Evolutionary conservation across 2,113 vertebrate species (phyloP), one percentile per base, ranked within the genome.

Genomic region (Vireo altiloquus): DNA sequence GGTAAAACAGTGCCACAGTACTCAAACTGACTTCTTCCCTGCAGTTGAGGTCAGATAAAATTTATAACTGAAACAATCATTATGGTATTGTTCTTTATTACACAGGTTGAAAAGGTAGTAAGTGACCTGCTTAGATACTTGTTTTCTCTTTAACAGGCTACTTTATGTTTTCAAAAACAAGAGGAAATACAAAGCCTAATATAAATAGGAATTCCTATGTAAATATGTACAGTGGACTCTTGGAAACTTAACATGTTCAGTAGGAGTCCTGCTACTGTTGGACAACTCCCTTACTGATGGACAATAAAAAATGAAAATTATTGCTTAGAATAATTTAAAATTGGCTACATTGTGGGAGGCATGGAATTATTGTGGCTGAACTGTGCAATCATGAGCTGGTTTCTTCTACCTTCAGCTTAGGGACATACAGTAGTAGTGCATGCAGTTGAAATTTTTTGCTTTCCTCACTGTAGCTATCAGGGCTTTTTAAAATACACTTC

Each of bases 401-500:
- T 82, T 78, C n/a, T 85, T 91, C 24, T 79, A 2, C 52, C 16
- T 37, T 82, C 57, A 66, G 12, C 14, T 52, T 65, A 39, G 42
- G 44, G 24, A 37, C 1, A 4, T 59, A 33, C 18, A 53, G 28
- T 53, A 19, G 21, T 75, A 79, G 21, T 61, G 22, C 28, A 35
- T 33, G 31, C 37, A 35, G 37, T 25, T 82, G 60, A 69, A 65
- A 25, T 35, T 46, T 77, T 83, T 81, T 11, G 10, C 68, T 80
- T 83, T 80, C 28, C 40, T 71, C 24, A 24, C 15, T 44, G 17
- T 60, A 53, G 18, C 12, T 70, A 19, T 37, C 4, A 12, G 3
- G 3, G 0, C 0, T 25, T 70, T 65, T 89, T 37, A 31, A 1
- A 74, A 64, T 72, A 37, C 1, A 1, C 21, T 64, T 89, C 27